Base-by-base conservation (phyloP, 1,140 invertebrate species). In the Leucophenga varia region DNA sequence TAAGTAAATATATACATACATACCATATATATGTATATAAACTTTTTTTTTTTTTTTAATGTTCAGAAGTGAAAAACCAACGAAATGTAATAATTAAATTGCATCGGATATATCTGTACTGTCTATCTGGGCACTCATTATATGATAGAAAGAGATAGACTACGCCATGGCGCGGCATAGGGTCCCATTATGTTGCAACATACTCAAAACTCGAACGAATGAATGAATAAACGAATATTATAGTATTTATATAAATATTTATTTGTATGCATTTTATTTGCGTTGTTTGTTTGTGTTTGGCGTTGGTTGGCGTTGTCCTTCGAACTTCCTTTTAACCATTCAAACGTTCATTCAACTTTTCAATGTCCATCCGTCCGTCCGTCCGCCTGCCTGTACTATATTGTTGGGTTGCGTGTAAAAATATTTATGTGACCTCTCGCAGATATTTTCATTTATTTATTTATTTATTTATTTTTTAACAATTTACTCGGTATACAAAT, bases 31-130 rank as follows among this genome's bases (percentile, higher is more conserved):
- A 7, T 30, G 12, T n/a, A 52, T 20, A 49, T 20, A 14, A 20
- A n/a, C n/a, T n/a, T n/a, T n/a, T n/a, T n/a, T n/a, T n/a, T n/a
- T n/a, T n/a, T n/a, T n/a, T n/a, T n/a, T n/a, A n/a, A n/a, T n/a
- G 21, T 20, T 9, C 45, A 52, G 31, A 28, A 21, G 12, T 16
- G 42, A 25, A 20, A 5, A 34, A 19, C 44, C 36, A 50, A 54
- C 44, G 58, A 59, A 64, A 65, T 65, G 56, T 65, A 63, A 65
- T 65, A 65, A 65, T 65, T 67, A 65, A 65, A 65, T 67, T 65
- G 59, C 61, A 67, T 65, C n/a, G n/a, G n/a, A n/a, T n/a, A n/a
- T n/a, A n/a, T n/a, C n/a, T n/a, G n/a, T 57, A 67, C 58, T 14
- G 55, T 51, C 63, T 67, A 58, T 67, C 63, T 52, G 59, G 61